Percentiles rank a stretch among this genome's conserved stretches.
These are phyloP conservation scores for Cottus gobio DNA, from an alignment of 2,113 vertebrate genomes.

Conservation along the genomic window DNA sequence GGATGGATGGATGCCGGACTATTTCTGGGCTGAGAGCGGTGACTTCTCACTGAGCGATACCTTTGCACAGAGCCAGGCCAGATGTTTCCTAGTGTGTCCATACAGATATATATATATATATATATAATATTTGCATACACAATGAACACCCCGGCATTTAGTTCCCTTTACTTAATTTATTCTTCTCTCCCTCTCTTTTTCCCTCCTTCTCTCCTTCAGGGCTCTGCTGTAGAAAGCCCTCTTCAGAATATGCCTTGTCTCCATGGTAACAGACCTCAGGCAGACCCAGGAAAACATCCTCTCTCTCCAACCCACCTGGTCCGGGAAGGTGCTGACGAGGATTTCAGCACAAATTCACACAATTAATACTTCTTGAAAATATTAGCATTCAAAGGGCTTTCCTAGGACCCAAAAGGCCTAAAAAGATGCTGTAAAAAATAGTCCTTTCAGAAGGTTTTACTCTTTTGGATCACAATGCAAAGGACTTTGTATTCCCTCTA, in stretches of 20 bases:
- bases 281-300: constrained; percentile 52
- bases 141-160: constrained; percentile 31
- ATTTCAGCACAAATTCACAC: background rate
- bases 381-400: background rate
- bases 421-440: background rate
- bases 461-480: background rate
- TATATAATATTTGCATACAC: constrained; percentile 21
- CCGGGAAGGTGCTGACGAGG: constrained; percentile 13
- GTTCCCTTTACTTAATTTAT: background rate
- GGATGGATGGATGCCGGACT: background rate
- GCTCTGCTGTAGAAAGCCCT: constrained; percentile 35
- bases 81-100: background rate
- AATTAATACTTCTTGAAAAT: background rate
- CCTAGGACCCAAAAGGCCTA: background rate
- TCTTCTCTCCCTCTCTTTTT: background rate
- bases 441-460: background rate
- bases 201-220: constrained; percentile 34
- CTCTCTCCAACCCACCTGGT: constrained; percentile 41
- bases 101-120: no score
- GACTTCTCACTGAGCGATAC: background rate
- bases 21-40: background rate
- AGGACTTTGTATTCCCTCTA: background rate
- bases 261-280: constrained; percentile 65
- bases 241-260: constrained; percentile 63
- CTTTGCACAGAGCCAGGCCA: background rate